Conservation (phyloP, 2,888 invertebrate genomes). For the Oxyteleia sp. region DNA sequence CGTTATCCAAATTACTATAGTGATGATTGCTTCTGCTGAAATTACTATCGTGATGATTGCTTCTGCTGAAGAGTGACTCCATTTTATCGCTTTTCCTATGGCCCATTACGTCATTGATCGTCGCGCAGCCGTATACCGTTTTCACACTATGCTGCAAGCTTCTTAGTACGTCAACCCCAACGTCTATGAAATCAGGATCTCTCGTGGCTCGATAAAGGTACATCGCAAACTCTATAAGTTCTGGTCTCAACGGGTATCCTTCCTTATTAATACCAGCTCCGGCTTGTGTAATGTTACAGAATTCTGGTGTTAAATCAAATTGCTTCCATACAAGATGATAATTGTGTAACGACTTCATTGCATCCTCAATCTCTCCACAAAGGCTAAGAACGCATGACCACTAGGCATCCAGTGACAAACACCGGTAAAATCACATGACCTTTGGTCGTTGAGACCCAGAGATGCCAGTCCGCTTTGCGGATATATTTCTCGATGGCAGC, state of each 20-base stretch:
- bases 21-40: too few relatives aligned
- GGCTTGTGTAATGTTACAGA: slow-evolving; percentile 97
- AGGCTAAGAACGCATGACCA: slow-evolving; percentile 98
- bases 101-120: slow-evolving; percentile 98
- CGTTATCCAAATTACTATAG: too few relatives aligned
- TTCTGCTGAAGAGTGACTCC: slow-evolving; percentile 99
- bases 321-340: slow-evolving; percentile 99
- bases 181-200: slow-evolving; percentile 96
- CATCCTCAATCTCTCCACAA: slow-evolving; percentile 96
- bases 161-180: slow-evolving; percentile 96
- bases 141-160: slow-evolving; percentile 97
- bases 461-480: slow-evolving; percentile 98
- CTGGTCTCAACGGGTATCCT: slow-evolving; percentile 98
- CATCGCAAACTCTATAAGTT: slow-evolving; percentile 98
- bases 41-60: too few relatives aligned
- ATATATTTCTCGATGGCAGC: slow-evolving; percentile 94
- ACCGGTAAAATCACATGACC: slow-evolving; percentile 98
- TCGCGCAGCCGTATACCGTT: slow-evolving; percentile 99
- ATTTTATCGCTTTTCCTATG: slow-evolving; percentile 98
- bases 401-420: slow-evolving; percentile 98
- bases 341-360: slow-evolving; percentile 97
- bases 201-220: slow-evolving; percentile 97
- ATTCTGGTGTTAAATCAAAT: slow-evolving; percentile 99
- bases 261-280: slow-evolving; percentile 94
- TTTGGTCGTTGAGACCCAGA: slow-evolving; percentile 99